Conservation (phyloP, 2,113 vertebrate genomes). For the Rafetus swinhoei region DNA sequence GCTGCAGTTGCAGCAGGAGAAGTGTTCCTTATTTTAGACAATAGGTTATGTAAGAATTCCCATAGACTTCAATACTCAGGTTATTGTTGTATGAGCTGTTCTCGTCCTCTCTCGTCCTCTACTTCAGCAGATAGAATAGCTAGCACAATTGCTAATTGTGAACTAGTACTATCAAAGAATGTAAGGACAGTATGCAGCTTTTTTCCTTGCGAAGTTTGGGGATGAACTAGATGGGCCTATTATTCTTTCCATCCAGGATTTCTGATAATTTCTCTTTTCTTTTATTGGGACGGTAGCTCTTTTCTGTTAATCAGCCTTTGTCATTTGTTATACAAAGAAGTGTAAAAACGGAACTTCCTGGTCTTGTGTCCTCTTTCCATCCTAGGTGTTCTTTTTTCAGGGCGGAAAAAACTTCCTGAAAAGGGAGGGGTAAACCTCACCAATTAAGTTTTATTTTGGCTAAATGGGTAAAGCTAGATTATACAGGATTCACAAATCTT, state of each 20-base stretch:
- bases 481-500: not conserved
- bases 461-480: not conserved
- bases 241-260: slow-evolving; percentile 37
- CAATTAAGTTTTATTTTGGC: not conserved
- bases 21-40: slow-evolving; percentile 31
- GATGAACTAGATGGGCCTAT: slow-evolving; percentile 35
- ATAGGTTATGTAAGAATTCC: slow-evolving; percentile 43
- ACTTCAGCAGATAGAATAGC: slow-evolving; percentile 10
- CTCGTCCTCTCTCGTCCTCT: slow-evolving; percentile 43
- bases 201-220: slow-evolving; percentile 18
- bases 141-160: not conserved
- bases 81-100: slow-evolving; percentile 63
- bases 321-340: not conserved
- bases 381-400: slow-evolving; percentile 6
- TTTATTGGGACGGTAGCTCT: slow-evolving; percentile 25
- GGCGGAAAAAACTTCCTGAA: not conserved
- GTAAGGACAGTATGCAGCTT: slow-evolving; percentile 39
- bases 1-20: not conserved
- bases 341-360: slow-evolving; percentile 29
- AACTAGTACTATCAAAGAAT: not conserved
- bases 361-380: slow-evolving; percentile 11
- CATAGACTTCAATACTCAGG: slow-evolving; percentile 40
- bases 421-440: not conserved
- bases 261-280: slow-evolving; percentile 53
- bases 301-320: slow-evolving; percentile 30